Base-by-base conservation (phyloP, 1,140 invertebrate genomes). In the Propsilocerus akamusi region DNA sequence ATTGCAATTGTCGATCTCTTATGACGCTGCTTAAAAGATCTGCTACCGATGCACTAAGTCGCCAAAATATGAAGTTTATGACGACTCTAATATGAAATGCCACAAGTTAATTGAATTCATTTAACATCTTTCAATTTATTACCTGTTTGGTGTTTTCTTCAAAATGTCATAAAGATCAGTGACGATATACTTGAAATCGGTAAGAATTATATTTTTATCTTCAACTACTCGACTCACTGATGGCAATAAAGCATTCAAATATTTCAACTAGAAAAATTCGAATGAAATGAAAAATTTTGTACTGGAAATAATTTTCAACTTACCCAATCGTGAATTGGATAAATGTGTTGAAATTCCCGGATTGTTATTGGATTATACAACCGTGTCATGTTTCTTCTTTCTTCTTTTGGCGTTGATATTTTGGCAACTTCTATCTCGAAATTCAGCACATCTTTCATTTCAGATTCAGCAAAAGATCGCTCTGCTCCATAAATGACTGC, bases 61-160 rank as follows among this genome's bases (percentile, higher is more conserved):
- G 60, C 76, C 77, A 80, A 57, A 79, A 60, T 34, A 78, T 60
- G 53, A 80, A 81, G 60, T 81, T 79, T 2, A 79, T 78, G 46
- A 78, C 67, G 2, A 75, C 62, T 41, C 72, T 41, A 10, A 8
- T 11, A 30, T 30, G 10, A 11, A 30, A 11, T 30, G 28, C n/a
- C 2, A 8, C 6, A 3, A 3, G 75, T 62, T 41, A 79, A 75
- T 57, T 49, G 58, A 57, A 46, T 17, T 48, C 51, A 51, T 2
- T 12, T 10, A 32, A 12, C 14, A 6, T 53, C 53, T 51, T 49
- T 24, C 41, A 30, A 41, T 55, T 51, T 55, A 59, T 41, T 41
- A 70, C 64, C 72, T 65, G 56, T 77, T 78, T 2, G 73, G 68
- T 3, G 74, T 77, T 12, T 56, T 53, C 8, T 58, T 57, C 3